Evolutionary conservation across 2,113 vertebrate genomes (phyloP).

Genomic region (Suricata suricatta): DNA sequence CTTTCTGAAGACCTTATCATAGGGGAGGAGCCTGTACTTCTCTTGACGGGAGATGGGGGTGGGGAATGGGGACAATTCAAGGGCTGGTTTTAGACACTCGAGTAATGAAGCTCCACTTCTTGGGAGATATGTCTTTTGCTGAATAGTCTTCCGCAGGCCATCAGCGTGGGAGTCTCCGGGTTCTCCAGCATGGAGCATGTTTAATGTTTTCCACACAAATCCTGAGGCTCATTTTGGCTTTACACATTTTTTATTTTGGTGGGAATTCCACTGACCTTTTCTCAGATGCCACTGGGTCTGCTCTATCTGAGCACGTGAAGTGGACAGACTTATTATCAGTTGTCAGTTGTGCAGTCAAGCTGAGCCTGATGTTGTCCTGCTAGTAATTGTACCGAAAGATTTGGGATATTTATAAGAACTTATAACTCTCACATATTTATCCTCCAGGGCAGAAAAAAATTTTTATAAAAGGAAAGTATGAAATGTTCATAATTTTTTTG

Average conservation of each 20-base stretch:
- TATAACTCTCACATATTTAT: slow-evolving; percentile 3
- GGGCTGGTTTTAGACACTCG: neutral
- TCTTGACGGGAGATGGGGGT: neutral
- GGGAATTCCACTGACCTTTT: neutral
- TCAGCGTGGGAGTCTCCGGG: neutral
- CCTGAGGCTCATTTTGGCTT: slow-evolving; percentile 44
- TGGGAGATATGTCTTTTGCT: neutral
- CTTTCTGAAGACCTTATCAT: neutral
- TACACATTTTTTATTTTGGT: neutral
- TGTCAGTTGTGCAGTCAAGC: slow-evolving; percentile 14
- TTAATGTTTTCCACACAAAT: slow-evolving; percentile 44
- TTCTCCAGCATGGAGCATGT: neutral
- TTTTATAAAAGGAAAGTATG: slow-evolving; percentile 50
- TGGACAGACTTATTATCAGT: neutral
- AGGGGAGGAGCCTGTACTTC: neutral
- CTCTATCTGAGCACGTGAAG: neutral
- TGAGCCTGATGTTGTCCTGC: slow-evolving; percentile 18
- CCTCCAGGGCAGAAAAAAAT: neutral
- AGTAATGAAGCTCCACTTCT: neutral
- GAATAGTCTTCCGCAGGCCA: neutral
- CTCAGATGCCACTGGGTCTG: neutral
- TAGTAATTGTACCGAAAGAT: slow-evolving; percentile 19
- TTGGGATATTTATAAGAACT: slow-evolving; percentile 8
- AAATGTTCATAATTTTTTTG: neutral
- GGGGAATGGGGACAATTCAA: neutral